Base-by-base conservation (phyloP, 1,140 invertebrate genomes). In the Aphidius ervi region DNA sequence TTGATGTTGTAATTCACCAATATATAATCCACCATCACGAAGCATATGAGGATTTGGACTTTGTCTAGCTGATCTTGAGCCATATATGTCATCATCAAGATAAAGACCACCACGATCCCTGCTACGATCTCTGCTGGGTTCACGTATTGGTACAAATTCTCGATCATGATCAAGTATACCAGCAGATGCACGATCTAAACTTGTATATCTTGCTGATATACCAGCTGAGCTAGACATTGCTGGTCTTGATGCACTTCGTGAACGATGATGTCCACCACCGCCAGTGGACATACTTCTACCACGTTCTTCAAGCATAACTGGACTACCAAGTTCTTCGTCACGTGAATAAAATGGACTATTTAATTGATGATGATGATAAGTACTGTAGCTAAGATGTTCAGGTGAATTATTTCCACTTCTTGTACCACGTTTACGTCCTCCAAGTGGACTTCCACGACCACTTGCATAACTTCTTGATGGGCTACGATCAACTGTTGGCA, bases 1-100 rank as follows among this genome's bases (percentile, higher is more conserved):
- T 82, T 97, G 94, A 69, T 92, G 88, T 80, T 98, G 95, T 46
- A 98, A 84, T 74, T 98, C 95, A 47, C 94, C 91, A 69, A 98
- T 84, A 81, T 94, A 95, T 40, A 81, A 80, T 9, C 82, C 75
- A 49, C 75, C 70, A 60, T 76, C 78, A 47, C 77, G 67, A 48
- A 77, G 69, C 62, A 83, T 67, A 65, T 83, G 83, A 5, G 83
- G 74, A 65, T 85, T 83, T 31, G 92, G 92, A 61, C 90, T 92
- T 68, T 91, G 90, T 57, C 91, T 82, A 43, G 90, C 88, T 55
- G 88, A 89, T 50, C 84, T 75, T 6, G 78, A 73, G 37, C 83
- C 82, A 78, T 93, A 93, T 2, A 90, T 74, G 63, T 90, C 88
- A 65, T 90, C 88, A 68, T 90, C 88, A 63, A 88, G 76, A 67